A percentile compares a stretch with the other conserved stretches of the same genome.
Evolutionary conservation across 2,797 vertebrate species (phyloP).

Genomic region (Chelidonichthys spinosus): DNA sequence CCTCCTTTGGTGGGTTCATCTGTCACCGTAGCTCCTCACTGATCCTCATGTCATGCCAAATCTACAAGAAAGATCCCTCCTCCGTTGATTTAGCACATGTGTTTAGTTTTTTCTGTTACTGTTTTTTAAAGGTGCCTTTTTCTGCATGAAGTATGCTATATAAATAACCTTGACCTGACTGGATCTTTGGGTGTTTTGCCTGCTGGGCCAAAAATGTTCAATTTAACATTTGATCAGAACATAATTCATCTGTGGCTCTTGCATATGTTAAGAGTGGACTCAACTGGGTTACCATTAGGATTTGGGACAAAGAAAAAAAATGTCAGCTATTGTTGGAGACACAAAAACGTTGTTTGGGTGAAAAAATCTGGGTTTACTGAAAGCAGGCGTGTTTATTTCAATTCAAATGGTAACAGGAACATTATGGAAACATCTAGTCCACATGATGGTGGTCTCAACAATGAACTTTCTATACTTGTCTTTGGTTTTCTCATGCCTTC

Average conservation of each 20-base stretch:
- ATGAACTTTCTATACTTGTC: neutral
- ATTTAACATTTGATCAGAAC: neutral
- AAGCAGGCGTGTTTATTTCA: neutral
- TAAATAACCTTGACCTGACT: neutral
- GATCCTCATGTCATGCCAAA: neutral
- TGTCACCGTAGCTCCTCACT: slow-evolving; percentile 2
- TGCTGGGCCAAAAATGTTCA: neutral
- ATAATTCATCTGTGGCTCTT: neutral
- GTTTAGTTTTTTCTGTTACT: neutral
- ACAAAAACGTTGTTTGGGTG: neutral
- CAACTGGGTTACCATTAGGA: neutral
- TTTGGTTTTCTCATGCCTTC: neutral
- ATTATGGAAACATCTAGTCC: neutral
- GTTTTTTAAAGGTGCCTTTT: neutral
- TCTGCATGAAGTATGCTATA: neutral
- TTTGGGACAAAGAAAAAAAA: slow-evolving; percentile 9
- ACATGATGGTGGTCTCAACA: neutral
- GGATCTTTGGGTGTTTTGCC: neutral
- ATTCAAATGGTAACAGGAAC: neutral
- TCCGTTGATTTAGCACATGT: neutral
- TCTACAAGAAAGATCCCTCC: neutral
- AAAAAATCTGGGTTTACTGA: neutral
- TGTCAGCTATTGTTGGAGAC: neutral
- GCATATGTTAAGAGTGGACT: neutral
- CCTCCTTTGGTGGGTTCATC: neutral